Percentiles rank a stretch among this genome's conserved stretches.
phyloP scores from a whole-genome alignment of 2,888 invertebrate species.

The Eupithecia pulchellata region DNA sequence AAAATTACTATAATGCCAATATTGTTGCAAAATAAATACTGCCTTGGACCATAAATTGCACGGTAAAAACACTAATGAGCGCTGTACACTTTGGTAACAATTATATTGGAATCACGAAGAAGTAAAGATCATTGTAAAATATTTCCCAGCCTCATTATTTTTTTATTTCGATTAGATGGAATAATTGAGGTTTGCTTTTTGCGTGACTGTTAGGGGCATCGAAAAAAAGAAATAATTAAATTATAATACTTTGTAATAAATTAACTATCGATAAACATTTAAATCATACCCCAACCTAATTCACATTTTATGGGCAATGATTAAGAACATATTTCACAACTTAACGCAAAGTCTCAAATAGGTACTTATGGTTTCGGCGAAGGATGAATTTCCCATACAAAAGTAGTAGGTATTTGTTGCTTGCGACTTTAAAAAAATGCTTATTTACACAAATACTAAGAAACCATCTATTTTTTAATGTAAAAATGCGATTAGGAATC shows the following conservation, averaged over 20 bases:
- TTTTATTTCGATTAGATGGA: not conserved
- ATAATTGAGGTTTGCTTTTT: not conserved
- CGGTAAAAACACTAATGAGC: constrained; percentile 17
- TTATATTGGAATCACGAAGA: constrained; percentile 14
- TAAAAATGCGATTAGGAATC: too few species aligned
- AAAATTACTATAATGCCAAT: not conserved
- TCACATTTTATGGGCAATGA: not conserved
- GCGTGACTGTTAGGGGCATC: not conserved
- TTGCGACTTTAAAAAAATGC: too few species aligned
- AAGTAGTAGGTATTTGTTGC: too few species aligned
- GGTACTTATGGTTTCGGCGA: not conserved
- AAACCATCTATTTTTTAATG: too few species aligned
- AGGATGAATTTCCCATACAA: too few species aligned
- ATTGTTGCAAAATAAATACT: not conserved
- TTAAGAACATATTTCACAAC: not conserved
- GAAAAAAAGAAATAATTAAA: not conserved
- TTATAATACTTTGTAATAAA: not conserved
- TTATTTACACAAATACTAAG: too few species aligned
- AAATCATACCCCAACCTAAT: not conserved
- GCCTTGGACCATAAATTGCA: not conserved
- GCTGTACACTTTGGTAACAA: not conserved
- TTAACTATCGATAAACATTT: not conserved
- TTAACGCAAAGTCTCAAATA: not conserved
- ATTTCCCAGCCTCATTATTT: not conserved
- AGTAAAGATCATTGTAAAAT: not conserved